These are phyloP conservation scores for Rhagophthalmus giganteus DNA, from an alignment of 2,888 invertebrate genomes.

Conservation along the genomic window DNA sequence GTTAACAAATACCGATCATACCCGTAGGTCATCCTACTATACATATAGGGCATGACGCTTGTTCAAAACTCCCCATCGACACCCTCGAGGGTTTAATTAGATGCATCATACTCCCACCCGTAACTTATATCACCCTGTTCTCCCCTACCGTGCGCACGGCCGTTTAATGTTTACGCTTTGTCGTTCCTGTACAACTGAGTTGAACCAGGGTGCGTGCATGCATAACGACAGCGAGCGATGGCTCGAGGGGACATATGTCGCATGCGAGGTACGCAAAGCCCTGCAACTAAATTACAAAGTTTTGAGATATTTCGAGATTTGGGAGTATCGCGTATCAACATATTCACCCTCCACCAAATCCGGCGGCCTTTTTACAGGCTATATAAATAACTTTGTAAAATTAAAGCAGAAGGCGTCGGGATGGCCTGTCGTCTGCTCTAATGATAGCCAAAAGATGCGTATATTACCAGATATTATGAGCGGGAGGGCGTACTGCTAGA, in stretches of 20 bases:
- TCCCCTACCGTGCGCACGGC: slow-evolving; percentile 1
- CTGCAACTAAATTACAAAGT: slow-evolving; percentile 39
- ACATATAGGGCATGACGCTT: slow-evolving; percentile 28
- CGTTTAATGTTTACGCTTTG: slow-evolving; percentile 6
- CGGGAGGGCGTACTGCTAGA: slow-evolving; percentile 36
- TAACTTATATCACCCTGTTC: slow-evolving; percentile 7
- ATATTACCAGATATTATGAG: slow-evolving; percentile 33
- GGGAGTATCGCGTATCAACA: slow-evolving; percentile 39
- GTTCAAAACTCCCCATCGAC: slow-evolving; percentile 23
- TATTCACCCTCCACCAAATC: slow-evolving; percentile 19
- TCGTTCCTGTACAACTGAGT: neutral
- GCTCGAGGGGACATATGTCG: slow-evolving; percentile 42
- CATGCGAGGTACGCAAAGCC: slow-evolving; percentile 42
- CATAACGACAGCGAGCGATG: slow-evolving; percentile 1
- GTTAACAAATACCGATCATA: slow-evolving; percentile 40
- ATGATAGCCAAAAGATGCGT: slow-evolving; percentile 30
- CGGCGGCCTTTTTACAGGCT: slow-evolving; percentile 33
- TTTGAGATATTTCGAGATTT: slow-evolving; percentile 39
- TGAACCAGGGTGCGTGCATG: neutral
- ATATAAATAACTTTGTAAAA: slow-evolving; percentile 40
- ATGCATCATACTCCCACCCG: slow-evolving; percentile 8
- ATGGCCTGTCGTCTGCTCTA: slow-evolving; percentile 30
- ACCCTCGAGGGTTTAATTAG: slow-evolving; percentile 3
- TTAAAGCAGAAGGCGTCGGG: slow-evolving; percentile 39
- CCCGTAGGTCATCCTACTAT: slow-evolving; percentile 41